A percentile compares a stretch with the other conserved stretches of the same genome.
Conservation (phyloP, 2,797 vertebrate species). For the Gallinago stenura region DNA sequence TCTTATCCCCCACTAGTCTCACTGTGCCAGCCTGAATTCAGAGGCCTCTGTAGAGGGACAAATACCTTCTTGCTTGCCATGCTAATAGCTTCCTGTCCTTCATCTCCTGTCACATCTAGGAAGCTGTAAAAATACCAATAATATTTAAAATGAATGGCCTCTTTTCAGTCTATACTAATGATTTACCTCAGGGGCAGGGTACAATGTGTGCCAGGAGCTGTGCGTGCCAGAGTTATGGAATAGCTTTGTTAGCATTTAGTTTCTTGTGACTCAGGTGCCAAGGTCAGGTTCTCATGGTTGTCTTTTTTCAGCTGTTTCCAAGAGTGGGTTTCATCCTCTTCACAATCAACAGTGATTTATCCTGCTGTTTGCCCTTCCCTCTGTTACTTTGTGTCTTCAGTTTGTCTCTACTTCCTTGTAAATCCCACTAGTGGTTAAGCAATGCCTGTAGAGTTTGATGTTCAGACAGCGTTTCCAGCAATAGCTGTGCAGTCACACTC, state of each 20-base stretch:
- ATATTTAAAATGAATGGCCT: background rate
- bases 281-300: background rate
- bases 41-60: background rate
- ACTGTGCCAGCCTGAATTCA: conserved; percentile 16
- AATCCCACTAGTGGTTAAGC: background rate
- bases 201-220: background rate
- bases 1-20: background rate
- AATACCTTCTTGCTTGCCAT: conserved; percentile 5
- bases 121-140: background rate
- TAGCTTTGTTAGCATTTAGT: background rate
- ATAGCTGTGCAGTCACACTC: background rate
- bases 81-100: background rate
- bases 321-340: background rate
- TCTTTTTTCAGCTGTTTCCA: background rate
- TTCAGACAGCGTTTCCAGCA: background rate
- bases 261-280: background rate
- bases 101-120: background rate
- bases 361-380: background rate
- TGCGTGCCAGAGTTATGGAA: background rate
- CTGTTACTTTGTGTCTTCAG: background rate
- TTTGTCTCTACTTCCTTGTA: background rate
- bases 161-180: background rate
- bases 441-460: background rate
- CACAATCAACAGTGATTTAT: background rate
- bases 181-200: background rate